Evolutionary conservation across 2,888 invertebrate genomes (phyloP).

Genomic region (Sphaeridia pumilis): DNA sequence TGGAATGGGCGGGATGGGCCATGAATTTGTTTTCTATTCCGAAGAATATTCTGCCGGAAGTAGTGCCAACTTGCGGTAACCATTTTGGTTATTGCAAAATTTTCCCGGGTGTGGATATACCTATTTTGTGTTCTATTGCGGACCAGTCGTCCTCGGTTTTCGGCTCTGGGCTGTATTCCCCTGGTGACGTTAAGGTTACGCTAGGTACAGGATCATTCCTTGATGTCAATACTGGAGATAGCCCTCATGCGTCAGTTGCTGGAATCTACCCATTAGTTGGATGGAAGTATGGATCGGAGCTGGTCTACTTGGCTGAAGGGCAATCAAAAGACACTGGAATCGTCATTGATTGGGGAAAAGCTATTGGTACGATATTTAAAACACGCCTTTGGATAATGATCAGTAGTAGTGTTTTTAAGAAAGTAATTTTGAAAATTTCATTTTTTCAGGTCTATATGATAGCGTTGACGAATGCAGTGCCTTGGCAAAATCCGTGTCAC

Average conservation of each 20-base stretch:
- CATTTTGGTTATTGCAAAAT: constrained; percentile 52
- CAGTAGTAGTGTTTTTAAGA: no score
- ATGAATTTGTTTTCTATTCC: constrained; percentile 62
- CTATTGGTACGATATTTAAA: constrained; percentile 34
- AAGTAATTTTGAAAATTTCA: neutral
- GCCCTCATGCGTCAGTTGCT: constrained; percentile 59
- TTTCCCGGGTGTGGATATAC: constrained; percentile 30
- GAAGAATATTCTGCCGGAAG: constrained; percentile 58
- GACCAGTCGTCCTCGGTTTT: constrained; percentile 84
- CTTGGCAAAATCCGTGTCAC: constrained; percentile 55
- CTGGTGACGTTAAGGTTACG: constrained; percentile 72
- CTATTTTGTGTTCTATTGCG: constrained; percentile 41
- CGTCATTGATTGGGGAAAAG: constrained; percentile 70
- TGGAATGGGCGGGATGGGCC: constrained; percentile 69
- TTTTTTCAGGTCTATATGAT: constrained; percentile 47
- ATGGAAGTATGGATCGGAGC: constrained; percentile 56
- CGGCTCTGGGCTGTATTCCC: constrained; percentile 68
- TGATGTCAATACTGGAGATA: constrained; percentile 63
- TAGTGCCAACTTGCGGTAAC: constrained; percentile 63
- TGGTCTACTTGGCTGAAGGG: constrained; percentile 72
- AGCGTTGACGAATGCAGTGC: constrained; percentile 53
- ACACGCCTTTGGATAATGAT: no score
- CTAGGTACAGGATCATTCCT: constrained; percentile 87
- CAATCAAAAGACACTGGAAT: constrained; percentile 78
- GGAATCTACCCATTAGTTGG: constrained; percentile 84